A percentile compares a stretch with the other conserved stretches of the same genome.
These are phyloP conservation scores for Spilosoma lubricipeda DNA, from an alignment of 2,888 invertebrate species.

Conservation along the genomic window DNA sequence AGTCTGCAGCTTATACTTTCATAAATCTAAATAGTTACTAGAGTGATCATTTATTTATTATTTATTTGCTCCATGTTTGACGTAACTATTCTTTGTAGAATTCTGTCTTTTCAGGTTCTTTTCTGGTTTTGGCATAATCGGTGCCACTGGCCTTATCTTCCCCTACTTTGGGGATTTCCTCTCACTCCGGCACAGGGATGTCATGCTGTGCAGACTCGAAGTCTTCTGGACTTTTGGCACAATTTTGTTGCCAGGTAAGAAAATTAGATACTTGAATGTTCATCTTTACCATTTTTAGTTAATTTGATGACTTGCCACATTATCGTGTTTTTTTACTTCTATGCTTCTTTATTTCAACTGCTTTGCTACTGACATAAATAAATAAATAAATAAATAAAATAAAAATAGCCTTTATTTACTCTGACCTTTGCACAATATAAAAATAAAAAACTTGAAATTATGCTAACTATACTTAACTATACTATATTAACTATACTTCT, in stretches of 20 bases:
- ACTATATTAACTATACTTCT: too few species aligned
- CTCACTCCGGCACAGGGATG: slow-evolving; percentile 83
- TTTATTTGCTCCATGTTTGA: slow-evolving; percentile 49
- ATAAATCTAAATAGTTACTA: not conserved
- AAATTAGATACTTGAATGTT: not conserved
- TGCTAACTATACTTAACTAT: too few species aligned
- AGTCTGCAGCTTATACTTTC: not conserved
- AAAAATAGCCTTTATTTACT: too few species aligned
- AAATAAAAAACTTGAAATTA: too few species aligned
- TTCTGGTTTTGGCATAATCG: slow-evolving; percentile 88
- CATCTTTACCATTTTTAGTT: too few species aligned
- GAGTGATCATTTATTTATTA: slow-evolving; percentile 25
- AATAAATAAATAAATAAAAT: too few species aligned
- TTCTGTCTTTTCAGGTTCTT: slow-evolving; percentile 82
- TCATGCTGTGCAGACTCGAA: slow-evolving; percentile 86
- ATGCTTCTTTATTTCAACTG: too few species aligned
- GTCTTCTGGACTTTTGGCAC: slow-evolving; percentile 88
- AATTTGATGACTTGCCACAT: too few species aligned
- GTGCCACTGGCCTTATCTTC: slow-evolving; percentile 87
- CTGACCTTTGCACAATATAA: too few species aligned
- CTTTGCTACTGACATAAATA: too few species aligned
- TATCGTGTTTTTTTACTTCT: too few species aligned
- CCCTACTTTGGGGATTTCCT: slow-evolving; percentile 87
- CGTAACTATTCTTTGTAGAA: slow-evolving; percentile 77
- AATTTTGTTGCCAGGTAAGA: slow-evolving; percentile 86